Evolutionary conservation across 2,888 invertebrate species (phyloP), one percentile per base, ranked within the genome.

Genomic region (Epinotia nisella): DNA sequence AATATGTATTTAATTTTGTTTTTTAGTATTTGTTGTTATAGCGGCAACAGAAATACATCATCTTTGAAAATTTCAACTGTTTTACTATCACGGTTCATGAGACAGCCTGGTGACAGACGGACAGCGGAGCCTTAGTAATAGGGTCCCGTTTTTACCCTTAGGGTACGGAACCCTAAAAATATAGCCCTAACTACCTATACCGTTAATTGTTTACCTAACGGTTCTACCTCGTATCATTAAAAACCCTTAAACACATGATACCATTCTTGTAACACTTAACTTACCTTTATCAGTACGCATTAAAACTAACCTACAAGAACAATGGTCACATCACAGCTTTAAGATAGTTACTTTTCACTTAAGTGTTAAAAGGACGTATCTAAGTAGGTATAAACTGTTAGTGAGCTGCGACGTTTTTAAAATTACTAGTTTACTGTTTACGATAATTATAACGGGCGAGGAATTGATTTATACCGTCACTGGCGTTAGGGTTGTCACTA

Each of bases 381-480:
- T 60, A 13, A 11, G 39, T 60, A 13, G 4, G 39, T 41, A 15
- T 4, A 17, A 3, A 19, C 13, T 13, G 21, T 21, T 24, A 9
- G 15, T 5, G 24, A 45, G 21, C 10, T 62, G 21, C 10, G 62
- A n/a, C 62, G 11, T 49, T 62, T n/a, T 61, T 3, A 24, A 29
- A 49, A n/a, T 24, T n/a, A 9, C 4, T 7, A 3, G 45, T 62
- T 29, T 49, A 49, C n/a, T 62, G 62, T 62, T 62, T 62, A 62
- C 62, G 49, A 29, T 24, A 11, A 62, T 62, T 41, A 62, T 62
- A 21, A 45, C 29, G 29, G 24, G 62, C 62, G 45, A 24, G 49
- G 24, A 62, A 49, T 49, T 62, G 62, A 62, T 62, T 62, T 29
- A 62, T 62, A 10, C 29, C n/a, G 49, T 17, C 62, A 49, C 62